phyloP scores from a whole-genome alignment of 2,888 invertebrate genomes.

The Melinopterus prodromus region DNA sequence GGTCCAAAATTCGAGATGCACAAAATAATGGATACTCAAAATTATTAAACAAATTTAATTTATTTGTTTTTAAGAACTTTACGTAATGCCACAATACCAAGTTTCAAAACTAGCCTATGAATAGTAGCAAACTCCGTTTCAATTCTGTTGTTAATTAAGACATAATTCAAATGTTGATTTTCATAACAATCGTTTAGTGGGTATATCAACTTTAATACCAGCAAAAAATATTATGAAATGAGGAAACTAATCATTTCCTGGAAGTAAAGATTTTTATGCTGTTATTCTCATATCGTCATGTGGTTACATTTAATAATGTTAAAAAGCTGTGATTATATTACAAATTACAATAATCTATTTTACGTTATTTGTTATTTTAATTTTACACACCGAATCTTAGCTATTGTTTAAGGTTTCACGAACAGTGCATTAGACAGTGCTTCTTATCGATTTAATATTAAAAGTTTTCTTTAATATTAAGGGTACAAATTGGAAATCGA shows the following conservation, averaged over 20 bases:
- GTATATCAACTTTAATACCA: too few species aligned
- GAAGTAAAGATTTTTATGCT: not conserved
- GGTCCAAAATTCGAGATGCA: too few species aligned
- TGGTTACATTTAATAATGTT: conserved; percentile 15
- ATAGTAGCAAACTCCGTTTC: too few species aligned
- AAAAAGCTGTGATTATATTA: conserved; percentile 24
- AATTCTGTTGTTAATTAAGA: too few species aligned
- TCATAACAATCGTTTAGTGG: too few species aligned
- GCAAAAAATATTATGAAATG: too few species aligned
- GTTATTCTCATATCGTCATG: conserved; percentile 7
- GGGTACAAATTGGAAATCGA: not conserved
- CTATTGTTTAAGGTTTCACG: not conserved
- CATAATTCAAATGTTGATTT: too few species aligned
- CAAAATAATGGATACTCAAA: too few species aligned
- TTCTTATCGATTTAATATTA: not conserved
- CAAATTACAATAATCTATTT: conserved; percentile 5
- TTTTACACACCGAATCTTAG: not conserved
- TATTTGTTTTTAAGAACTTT: too few species aligned
- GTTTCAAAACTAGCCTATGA: too few species aligned
- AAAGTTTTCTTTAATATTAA: not conserved
- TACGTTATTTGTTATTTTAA: not conserved
- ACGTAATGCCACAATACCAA: too few species aligned
- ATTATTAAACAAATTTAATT: too few species aligned
- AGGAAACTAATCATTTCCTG: not conserved
- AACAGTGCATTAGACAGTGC: not conserved